Evolutionary conservation across 2,888 invertebrate genomes (phyloP).

Genomic region (Aphodius granarius): DNA sequence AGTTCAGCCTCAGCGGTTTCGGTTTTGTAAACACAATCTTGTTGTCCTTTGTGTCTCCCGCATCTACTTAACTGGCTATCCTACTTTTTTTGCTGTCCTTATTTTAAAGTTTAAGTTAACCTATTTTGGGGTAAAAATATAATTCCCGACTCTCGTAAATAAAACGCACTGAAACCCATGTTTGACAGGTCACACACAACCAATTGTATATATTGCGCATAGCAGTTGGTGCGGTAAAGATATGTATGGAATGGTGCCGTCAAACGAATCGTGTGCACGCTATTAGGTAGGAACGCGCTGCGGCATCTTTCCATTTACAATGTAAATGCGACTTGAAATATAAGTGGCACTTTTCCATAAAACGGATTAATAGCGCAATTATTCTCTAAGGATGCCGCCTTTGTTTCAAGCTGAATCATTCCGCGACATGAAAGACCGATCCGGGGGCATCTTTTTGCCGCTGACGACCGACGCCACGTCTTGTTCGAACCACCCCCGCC

Average conservation of each 20-base stretch:
- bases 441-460: background rate
- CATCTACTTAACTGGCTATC: background rate
- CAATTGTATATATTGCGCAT: background rate
- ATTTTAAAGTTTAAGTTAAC: too few relatives aligned
- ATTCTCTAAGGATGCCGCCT: background rate
- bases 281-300: background rate
- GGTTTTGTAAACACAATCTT: background rate
- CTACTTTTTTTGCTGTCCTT: too few relatives aligned
- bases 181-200: too few relatives aligned
- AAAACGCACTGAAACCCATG: too few relatives aligned
- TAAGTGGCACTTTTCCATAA: slow-evolving; percentile 13
- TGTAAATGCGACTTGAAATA: slow-evolving; percentile 7
- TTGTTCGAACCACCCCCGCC: background rate
- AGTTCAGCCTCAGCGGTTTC: background rate
- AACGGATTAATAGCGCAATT: slow-evolving; percentile 8
- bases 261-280: background rate
- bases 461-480: background rate
- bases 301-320: background rate
- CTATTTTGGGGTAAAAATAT: too few relatives aligned
- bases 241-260: background rate
- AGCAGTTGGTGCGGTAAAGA: background rate
- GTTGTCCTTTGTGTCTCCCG: background rate
- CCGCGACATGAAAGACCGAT: slow-evolving; percentile 11
- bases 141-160: too few relatives aligned
- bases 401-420: slow-evolving; percentile 8